Evolutionary conservation across 2,888 invertebrate genomes (phyloP).

Genomic region (Papilio protenor): DNA sequence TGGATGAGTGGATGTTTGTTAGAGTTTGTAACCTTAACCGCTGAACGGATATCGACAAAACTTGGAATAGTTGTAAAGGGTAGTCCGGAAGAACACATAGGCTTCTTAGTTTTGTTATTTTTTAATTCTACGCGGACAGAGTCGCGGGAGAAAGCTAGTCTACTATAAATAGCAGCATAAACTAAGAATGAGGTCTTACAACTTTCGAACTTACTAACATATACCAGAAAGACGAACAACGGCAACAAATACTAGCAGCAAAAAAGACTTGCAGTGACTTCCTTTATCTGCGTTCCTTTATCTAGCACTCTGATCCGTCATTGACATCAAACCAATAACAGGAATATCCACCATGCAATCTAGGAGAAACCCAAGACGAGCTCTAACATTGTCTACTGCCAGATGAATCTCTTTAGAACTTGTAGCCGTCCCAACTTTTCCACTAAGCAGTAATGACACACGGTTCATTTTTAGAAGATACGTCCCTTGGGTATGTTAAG

Average conservation of each 20-base stretch:
- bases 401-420: not conserved
- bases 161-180: not conserved
- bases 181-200: not conserved
- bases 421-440: not conserved
- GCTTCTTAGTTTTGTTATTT: no score
- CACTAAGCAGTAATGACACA: not conserved
- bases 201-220: not conserved
- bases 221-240: not conserved
- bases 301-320: not conserved
- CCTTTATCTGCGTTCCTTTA: no score
- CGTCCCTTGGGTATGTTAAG: conserved; percentile 33
- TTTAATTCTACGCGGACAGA: no score
- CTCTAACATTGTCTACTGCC: not conserved
- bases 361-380: not conserved
- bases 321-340: not conserved
- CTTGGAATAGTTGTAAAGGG: no score
- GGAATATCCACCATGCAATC: no score
- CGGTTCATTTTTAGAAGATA: conserved; percentile 15
- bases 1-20: no score
- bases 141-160: not conserved
- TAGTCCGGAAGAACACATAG: no score
- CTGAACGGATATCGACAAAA: no score
- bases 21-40: no score
- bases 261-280: not conserved
- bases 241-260: not conserved